Conservation (phyloP, 2,797 vertebrate genomes). For the Gymnodraco acuticeps region DNA sequence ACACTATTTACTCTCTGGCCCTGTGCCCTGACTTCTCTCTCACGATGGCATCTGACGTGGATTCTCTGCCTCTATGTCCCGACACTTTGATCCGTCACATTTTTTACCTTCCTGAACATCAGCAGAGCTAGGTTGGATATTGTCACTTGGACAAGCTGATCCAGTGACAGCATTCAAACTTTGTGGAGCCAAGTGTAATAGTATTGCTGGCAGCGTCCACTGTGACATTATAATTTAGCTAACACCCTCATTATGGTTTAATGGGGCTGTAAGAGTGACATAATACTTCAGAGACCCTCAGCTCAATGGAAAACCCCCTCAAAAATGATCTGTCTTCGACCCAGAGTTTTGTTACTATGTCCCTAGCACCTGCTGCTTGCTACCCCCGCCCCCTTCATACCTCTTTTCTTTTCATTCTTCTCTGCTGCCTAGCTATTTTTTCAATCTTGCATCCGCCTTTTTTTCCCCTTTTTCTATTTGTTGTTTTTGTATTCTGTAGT, state of each 20-base stretch:
- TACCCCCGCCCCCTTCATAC: background rate
- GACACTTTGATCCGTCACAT: slow-evolving; percentile 28
- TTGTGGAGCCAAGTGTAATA: slow-evolving; percentile 63
- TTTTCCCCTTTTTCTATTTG: background rate
- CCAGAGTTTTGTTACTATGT: slow-evolving; percentile 46
- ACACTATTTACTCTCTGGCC: slow-evolving; percentile 72
- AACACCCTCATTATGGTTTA: slow-evolving; percentile 76
- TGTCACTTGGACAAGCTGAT: slow-evolving; percentile 36
- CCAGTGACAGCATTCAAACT: slow-evolving; percentile 49
- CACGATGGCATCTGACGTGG: slow-evolving; percentile 56
- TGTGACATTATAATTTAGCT: slow-evolving; percentile 67
- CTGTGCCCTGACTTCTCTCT: slow-evolving; percentile 55
- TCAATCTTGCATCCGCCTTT: background rate
- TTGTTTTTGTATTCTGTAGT: background rate
- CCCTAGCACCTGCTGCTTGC: slow-evolving; percentile 50
- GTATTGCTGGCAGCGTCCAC: slow-evolving; percentile 64
- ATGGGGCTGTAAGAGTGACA: slow-evolving; percentile 71
- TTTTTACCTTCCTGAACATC: slow-evolving; percentile 21
- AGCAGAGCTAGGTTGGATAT: slow-evolving; percentile 23
- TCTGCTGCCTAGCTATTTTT: slow-evolving; percentile 5
- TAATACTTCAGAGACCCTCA: slow-evolving; percentile 76
- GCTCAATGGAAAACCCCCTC: slow-evolving; percentile 70
- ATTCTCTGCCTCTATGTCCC: slow-evolving; percentile 36
- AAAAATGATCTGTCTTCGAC: slow-evolving; percentile 52
- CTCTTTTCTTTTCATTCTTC: slow-evolving; percentile 8